A percentile compares a stretch with the other conserved stretches of the same genome.
These are phyloP conservation scores for Coryphaenoides rupestris DNA, from an alignment of 2,113 vertebrate species.

Conservation along the genomic window DNA sequence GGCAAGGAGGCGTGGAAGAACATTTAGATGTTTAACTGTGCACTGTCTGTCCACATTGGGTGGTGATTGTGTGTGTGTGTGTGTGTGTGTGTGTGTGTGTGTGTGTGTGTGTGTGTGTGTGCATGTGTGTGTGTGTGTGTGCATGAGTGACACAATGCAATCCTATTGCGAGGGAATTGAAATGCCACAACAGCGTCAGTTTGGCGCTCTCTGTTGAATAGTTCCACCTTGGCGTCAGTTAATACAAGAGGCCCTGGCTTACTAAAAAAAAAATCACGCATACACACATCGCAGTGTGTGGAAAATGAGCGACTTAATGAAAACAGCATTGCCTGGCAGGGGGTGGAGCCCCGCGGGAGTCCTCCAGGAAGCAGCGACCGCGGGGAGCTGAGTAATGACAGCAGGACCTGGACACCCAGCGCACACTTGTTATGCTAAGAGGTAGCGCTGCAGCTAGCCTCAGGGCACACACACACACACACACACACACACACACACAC, in stretches of 20 bases:
- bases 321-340: slow-evolving; percentile 52
- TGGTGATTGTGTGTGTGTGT: slow-evolving; percentile 21
- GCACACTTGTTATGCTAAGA: slow-evolving; percentile 66
- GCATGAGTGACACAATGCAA: slow-evolving; percentile 36
- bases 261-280: slow-evolving; percentile 62
- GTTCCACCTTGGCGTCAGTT: slow-evolving; percentile 58
- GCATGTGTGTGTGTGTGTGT: slow-evolving; percentile 1
- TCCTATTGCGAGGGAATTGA: slow-evolving; percentile 61
- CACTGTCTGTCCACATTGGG: slow-evolving; percentile 30
- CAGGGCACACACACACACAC: slow-evolving; percentile 31
- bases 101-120: slow-evolving; percentile 7
- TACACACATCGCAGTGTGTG: slow-evolving; percentile 61
- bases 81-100: slow-evolving; percentile 14
- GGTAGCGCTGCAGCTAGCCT: slow-evolving; percentile 44
- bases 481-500: slow-evolving; percentile 38
- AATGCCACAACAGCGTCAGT: slow-evolving; percentile 55
- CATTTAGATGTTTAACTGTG: slow-evolving; percentile 36
- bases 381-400: slow-evolving; percentile 66
- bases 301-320: slow-evolving; percentile 71
- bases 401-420: slow-evolving; percentile 50
- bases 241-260: slow-evolving; percentile 61
- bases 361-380: slow-evolving; percentile 58
- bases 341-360: slow-evolving; percentile 44
- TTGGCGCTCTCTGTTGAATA: slow-evolving; percentile 62
- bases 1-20: slow-evolving; percentile 16